Conservation (phyloP, 1,140 invertebrate species). For the Papilio machaon region DNA sequence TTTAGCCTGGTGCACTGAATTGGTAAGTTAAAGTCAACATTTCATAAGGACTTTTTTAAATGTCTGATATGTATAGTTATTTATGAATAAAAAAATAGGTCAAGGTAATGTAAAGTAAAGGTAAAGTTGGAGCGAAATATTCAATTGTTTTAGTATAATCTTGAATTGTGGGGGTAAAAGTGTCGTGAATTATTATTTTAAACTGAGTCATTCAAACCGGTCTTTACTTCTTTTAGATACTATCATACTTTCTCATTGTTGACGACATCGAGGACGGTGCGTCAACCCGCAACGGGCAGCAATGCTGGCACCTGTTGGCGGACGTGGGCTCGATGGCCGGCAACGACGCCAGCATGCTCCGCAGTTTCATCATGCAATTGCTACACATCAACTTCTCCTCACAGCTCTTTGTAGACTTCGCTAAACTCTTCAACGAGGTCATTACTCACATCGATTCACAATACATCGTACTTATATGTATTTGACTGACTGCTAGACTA, state of each 20-base stretch:
- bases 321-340: slow-evolving; percentile 91
- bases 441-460: no score
- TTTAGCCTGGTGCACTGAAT: slow-evolving; percentile 92
- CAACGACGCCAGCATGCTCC: slow-evolving; percentile 87
- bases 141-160: no score
- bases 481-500: no score
- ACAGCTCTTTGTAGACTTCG: slow-evolving; percentile 88
- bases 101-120: no score
- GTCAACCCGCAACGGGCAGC: slow-evolving; percentile 89
- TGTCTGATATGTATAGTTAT: no score
- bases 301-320: slow-evolving; percentile 94
- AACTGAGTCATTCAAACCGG: no score
- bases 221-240: slow-evolving; percentile 81
- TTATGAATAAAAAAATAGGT: no score
- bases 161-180: no score
- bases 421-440: slow-evolving; percentile 93
- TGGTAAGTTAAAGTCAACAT: slow-evolving; percentile 84
- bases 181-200: no score
- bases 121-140: no score
- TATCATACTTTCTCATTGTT: slow-evolving; percentile 91
- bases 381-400: slow-evolving; percentile 88
- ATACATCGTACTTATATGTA: no score
- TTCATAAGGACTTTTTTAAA: not conserved
- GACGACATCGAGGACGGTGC: slow-evolving; percentile 97
- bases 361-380: slow-evolving; percentile 86